Conservation (phyloP, 1,140 invertebrate species). For the Zaprionus ghesquierei region DNA sequence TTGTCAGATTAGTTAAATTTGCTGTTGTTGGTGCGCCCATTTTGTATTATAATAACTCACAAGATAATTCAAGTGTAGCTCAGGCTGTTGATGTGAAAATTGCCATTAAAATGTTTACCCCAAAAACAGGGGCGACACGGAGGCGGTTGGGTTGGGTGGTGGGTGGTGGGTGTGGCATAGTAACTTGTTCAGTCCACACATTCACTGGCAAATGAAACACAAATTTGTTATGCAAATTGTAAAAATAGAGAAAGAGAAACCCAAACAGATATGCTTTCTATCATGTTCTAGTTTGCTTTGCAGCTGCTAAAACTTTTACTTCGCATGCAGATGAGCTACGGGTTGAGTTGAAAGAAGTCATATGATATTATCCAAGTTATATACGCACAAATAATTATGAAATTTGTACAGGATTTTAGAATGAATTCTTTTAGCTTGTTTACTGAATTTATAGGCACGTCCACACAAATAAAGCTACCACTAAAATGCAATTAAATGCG, state of each 20-base stretch:
- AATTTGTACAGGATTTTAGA: background rate
- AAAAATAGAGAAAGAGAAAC: background rate
- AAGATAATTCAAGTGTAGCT: constrained; percentile 48
- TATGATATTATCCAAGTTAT: background rate
- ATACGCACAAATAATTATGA: constrained; percentile 1
- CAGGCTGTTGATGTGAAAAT: constrained; percentile 51
- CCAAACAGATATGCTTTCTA: background rate
- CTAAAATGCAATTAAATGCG: constrained; percentile 30
- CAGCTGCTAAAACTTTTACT: too few relatives aligned
- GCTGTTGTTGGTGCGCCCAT: constrained; percentile 26
- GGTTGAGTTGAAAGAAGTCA: background rate
- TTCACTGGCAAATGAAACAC: too few relatives aligned
- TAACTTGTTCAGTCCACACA: constrained; percentile 13
- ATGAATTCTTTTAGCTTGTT: background rate
- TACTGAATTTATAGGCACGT: background rate
- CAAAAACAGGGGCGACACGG: background rate
- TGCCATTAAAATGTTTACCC: constrained; percentile 63
- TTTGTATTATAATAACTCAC: constrained; percentile 69
- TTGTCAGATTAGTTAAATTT: constrained; percentile 56
- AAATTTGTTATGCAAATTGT: constrained; percentile 36
- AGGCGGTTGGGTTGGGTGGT: constrained; percentile 2
- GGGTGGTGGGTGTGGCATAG: too few relatives aligned
- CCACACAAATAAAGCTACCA: constrained; percentile 11
- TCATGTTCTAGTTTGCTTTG: background rate
- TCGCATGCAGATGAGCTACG: background rate